Percentiles rank a stretch among this genome's conserved stretches.
Conservation (phyloP, 1,140 invertebrate species). For the Drosophila repleta region DNA sequence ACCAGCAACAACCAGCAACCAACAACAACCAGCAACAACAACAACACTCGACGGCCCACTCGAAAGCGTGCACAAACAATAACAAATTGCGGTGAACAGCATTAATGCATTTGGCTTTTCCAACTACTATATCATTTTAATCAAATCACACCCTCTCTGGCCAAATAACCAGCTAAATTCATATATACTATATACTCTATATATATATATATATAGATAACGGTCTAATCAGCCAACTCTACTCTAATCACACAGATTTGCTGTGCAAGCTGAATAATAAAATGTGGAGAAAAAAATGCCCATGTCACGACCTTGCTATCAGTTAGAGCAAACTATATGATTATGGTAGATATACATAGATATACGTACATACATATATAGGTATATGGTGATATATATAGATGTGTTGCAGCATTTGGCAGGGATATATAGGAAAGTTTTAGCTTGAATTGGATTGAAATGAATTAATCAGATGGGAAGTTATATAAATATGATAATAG, state of each 20-base stretch:
- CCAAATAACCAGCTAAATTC: not conserved
- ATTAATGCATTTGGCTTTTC: conserved; percentile 36
- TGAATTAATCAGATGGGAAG: too few relatives aligned
- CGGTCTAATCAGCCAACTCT: conserved; percentile 2
- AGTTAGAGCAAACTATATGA: not conserved
- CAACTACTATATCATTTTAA: conserved; percentile 11
- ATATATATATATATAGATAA: conserved; percentile 14
- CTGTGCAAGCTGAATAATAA: not conserved
- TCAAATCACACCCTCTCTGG: conserved; percentile 17
- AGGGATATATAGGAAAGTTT: too few relatives aligned
- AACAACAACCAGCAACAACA: too few relatives aligned
- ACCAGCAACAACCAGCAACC: too few relatives aligned
- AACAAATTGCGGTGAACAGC: conserved; percentile 22
- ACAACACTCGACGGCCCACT: not conserved
- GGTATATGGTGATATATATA: too few relatives aligned
- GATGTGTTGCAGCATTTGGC: too few relatives aligned
- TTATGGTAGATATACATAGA: too few relatives aligned
- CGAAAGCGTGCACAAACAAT: conserved; percentile 8
- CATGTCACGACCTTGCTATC: not conserved
- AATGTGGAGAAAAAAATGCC: not conserved
- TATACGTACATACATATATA: too few relatives aligned
- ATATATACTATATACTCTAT: not conserved
- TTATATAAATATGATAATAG: too few relatives aligned
- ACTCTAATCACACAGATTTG: conserved; percentile 5
- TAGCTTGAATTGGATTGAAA: too few relatives aligned